phyloP scores from a whole-genome alignment of 64 coral and sea anemone genomes.

The Montipora capricornis region DNA sequence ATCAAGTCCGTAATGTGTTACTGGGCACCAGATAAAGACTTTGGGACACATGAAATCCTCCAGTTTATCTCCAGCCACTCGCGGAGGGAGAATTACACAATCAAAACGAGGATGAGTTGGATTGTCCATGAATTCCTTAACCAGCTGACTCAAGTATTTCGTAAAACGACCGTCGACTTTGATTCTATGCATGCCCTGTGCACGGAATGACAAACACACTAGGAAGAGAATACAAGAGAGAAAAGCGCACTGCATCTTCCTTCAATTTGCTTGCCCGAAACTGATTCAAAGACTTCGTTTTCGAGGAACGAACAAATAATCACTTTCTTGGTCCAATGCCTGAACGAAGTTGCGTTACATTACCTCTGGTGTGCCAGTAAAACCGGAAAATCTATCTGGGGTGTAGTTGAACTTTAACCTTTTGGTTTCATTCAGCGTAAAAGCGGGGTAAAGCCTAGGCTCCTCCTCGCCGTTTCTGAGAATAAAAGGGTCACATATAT shows the following conservation, averaged over 20 bases:
- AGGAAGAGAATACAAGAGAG: not conserved
- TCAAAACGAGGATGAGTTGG: constrained; percentile 8
- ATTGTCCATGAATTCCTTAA: constrained; percentile 8
- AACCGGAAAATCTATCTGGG: too few relatives aligned
- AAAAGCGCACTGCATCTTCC: not conserved
- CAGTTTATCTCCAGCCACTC: not conserved
- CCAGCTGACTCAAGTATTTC: constrained; percentile 14
- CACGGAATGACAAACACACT: not conserved
- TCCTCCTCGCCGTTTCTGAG: too few relatives aligned
- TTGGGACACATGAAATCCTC: constrained; percentile 25
- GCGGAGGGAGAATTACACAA: not conserved
- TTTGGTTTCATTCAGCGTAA: too few relatives aligned
- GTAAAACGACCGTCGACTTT: not conserved
- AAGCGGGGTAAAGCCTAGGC: too few relatives aligned
- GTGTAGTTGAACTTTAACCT: too few relatives aligned
- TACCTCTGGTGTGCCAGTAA: too few relatives aligned
- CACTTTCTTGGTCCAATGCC: not conserved
- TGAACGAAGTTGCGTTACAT: too few relatives aligned
- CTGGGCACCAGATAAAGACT: constrained; percentile 32
- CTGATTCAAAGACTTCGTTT: not conserved
- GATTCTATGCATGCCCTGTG: not conserved
- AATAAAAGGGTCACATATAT: too few relatives aligned
- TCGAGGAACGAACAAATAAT: not conserved
- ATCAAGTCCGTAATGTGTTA: not conserved
- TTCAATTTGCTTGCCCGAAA: not conserved